A percentile compares a stretch with the other conserved stretches of the same genome.
phyloP scores from a whole-genome alignment of 2,797 vertebrate species.

The Rhabdophis nuchalis region DNA sequence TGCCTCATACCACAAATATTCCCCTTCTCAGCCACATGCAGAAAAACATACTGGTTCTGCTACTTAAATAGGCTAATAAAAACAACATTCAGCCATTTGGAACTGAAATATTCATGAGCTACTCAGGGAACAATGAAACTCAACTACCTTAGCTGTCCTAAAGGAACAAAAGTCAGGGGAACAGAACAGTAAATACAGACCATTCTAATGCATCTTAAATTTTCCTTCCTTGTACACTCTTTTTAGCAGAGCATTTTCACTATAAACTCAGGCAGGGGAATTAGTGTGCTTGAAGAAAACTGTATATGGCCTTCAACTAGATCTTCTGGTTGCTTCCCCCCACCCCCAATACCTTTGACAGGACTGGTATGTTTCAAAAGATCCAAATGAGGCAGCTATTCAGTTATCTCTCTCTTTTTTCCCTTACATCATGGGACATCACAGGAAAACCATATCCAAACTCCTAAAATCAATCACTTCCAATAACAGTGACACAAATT shows the following conservation, averaged over 20 bases:
- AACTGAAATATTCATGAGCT: conserved; percentile 75
- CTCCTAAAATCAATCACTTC: background rate
- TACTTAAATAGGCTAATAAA: conserved; percentile 68
- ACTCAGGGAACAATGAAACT: conserved; percentile 68
- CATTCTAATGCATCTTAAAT: conserved; percentile 57
- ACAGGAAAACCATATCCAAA: background rate
- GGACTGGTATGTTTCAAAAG: background rate
- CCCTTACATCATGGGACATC: background rate
- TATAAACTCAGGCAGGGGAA: conserved; percentile 18
- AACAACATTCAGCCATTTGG: conserved; percentile 67
- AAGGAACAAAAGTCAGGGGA: conserved; percentile 64
- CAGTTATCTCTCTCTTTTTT: too few species aligned
- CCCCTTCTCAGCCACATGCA: conserved; percentile 56
- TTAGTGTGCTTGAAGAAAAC: background rate
- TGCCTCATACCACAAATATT: conserved; percentile 54
- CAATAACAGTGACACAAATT: background rate
- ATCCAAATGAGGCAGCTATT: background rate
- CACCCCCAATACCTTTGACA: background rate
- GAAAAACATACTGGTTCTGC: conserved; percentile 61
- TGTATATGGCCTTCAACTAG: background rate
- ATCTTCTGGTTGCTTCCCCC: too few species aligned
- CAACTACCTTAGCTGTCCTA: conserved; percentile 66
- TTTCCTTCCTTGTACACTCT: conserved; percentile 26
- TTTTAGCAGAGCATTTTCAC: conserved; percentile 47
- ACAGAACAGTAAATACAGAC: conserved; percentile 53